phyloP scores from a whole-genome alignment of 2,797 vertebrate genomes.

The Takifugu ocellatus region DNA sequence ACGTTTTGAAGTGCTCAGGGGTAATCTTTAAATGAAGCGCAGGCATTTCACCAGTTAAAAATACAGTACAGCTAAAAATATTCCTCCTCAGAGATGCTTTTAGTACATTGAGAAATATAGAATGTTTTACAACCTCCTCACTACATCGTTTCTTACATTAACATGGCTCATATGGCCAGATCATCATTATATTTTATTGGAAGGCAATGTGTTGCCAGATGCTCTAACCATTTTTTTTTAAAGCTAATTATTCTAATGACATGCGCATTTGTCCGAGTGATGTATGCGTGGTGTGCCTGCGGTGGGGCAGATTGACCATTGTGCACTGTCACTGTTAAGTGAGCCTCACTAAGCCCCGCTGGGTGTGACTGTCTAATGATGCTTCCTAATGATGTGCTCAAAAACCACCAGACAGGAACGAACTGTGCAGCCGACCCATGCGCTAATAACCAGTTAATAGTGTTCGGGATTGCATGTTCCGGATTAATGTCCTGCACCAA shows the following conservation, averaged over 20 bases:
- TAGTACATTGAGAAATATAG: too few relatives aligned
- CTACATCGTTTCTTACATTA: neutral
- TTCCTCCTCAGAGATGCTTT: too few relatives aligned
- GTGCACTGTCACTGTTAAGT: neutral
- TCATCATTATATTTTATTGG: neutral
- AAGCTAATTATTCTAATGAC: neutral
- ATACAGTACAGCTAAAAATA: too few relatives aligned
- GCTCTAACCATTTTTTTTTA: neutral
- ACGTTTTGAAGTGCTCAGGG: too few relatives aligned
- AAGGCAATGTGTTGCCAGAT: constrained; percentile 1
- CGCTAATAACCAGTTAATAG: constrained; percentile 33
- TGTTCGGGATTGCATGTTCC: constrained; percentile 30
- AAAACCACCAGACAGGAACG: constrained; percentile 5
- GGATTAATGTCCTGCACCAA: constrained; percentile 44
- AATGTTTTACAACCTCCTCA: neutral
- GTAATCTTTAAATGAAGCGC: too few relatives aligned
- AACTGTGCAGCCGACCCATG: neutral
- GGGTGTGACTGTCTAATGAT: constrained; percentile 23
- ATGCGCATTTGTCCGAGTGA: neutral
- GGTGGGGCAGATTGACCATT: constrained; percentile 4
- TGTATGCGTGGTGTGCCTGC: neutral
- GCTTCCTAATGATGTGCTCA: constrained; percentile 1
- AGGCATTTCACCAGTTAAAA: too few relatives aligned
- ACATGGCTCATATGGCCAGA: neutral
- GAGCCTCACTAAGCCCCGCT: neutral